Conservation (phyloP, 2,797 vertebrate genomes). For the Melanotaenia pygmaea region DNA sequence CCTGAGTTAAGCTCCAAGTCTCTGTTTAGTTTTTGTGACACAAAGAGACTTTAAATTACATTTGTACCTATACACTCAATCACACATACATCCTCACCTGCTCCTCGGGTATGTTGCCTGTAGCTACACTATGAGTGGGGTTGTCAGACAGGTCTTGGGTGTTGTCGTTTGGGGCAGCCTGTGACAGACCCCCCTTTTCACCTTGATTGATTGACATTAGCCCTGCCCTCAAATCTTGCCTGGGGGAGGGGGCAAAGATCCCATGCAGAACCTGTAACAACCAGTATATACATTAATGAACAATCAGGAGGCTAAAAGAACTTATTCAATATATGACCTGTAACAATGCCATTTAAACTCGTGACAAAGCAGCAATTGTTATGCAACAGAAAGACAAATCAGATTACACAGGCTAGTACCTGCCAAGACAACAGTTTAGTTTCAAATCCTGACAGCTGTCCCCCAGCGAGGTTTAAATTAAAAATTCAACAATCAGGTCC, state of each 20-base stretch:
- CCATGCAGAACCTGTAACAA: conserved; percentile 24
- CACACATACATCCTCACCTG: conserved; percentile 55
- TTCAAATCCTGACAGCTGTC: conserved; percentile 4
- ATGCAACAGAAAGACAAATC: not conserved
- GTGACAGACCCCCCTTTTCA: conserved; percentile 56
- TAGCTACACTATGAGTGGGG: conserved; percentile 18
- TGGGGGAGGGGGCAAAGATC: conserved; percentile 5
- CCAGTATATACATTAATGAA: conserved; percentile 15
- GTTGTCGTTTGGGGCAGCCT: conserved; percentile 53
- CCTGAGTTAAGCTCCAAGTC: not conserved
- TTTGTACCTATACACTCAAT: not conserved
- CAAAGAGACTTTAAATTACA: not conserved
- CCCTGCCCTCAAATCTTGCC: conserved; percentile 35
- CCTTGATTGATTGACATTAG: conserved; percentile 71
- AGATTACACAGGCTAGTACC: not conserved
- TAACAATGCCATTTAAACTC: not conserved
- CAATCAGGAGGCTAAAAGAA: not conserved
- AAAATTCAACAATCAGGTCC: conserved; percentile 17
- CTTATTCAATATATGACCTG: not conserved
- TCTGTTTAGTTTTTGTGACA: not conserved
- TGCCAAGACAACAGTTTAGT: not conserved
- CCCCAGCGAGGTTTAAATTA: not conserved
- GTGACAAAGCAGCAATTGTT: not conserved
- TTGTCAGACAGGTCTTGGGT: conserved; percentile 45
- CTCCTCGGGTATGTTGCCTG: conserved; percentile 42